phyloP scores from a whole-genome alignment of 2,888 invertebrate species.

The Melanchra persicariae region DNA sequence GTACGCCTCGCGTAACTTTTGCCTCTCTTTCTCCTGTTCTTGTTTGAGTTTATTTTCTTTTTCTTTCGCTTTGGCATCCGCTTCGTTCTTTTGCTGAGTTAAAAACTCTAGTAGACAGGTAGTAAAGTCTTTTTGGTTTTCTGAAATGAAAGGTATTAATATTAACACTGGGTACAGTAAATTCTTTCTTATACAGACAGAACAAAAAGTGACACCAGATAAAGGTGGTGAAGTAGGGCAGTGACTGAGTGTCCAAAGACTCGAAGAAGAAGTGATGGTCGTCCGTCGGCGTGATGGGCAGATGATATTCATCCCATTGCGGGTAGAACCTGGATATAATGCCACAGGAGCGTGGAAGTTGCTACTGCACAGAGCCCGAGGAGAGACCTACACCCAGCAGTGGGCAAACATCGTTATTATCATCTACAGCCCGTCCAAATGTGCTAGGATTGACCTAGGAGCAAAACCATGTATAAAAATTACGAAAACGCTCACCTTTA shows the following conservation, averaged over 20 bases:
- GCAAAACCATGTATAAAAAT: neutral
- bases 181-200: neutral
- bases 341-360: neutral
- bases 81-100: slow-evolving; percentile 87
- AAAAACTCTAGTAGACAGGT: slow-evolving; percentile 85
- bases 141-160: slow-evolving; percentile 68
- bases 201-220: too few species aligned
- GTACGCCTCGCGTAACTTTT: slow-evolving; percentile 89
- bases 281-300: too few species aligned
- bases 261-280: too few species aligned
- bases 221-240: too few species aligned
- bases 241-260: too few species aligned
- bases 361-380: too few species aligned
- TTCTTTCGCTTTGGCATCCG: slow-evolving; percentile 85
- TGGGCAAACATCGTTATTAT: neutral
- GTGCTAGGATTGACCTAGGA: neutral
- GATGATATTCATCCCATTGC: too few species aligned
- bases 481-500: slow-evolving; percentile 75
- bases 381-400: neutral
- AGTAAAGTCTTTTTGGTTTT: slow-evolving; percentile 84
- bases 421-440: neutral
- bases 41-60: slow-evolving; percentile 82
- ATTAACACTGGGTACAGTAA: neutral
- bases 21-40: slow-evolving; percentile 86
- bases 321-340: neutral